Evolutionary conservation across 2,113 vertebrate species (phyloP), one percentile per base, ranked within the genome.

Genomic region (Martes martes): DNA sequence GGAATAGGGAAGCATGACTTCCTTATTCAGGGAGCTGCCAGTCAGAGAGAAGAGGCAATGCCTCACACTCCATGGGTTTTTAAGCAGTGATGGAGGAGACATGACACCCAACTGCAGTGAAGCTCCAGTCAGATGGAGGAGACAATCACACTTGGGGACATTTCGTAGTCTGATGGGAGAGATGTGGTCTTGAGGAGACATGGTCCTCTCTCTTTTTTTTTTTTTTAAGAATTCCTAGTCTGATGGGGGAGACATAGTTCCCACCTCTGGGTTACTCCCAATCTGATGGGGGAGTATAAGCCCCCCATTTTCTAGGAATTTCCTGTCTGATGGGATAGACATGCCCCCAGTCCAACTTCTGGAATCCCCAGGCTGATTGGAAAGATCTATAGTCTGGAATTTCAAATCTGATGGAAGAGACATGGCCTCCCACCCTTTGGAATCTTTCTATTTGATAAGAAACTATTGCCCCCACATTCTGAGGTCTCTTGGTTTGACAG

Each of bases 221-320:
- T 73, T 83, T 59, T 81, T 78, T 81, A 1, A 88, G 78, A 93
- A 59, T 95, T 95, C 95, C 94, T 94, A 90, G 87, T 85, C 90
- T 95, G 95, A 88, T 85, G 97, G 97, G 24, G 96, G 92, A 97
- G 92, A 93, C 89, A 24, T 59, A 7, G n/a, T 80, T 45, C n/a
- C 83, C 23, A 45, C 69, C 13, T 92, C 78, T 82, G 79, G 15
- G 26, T 69, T 79, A 79, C 95, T 96, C 78, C 95, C 83, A 55
- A 86, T 96, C 97, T 96, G 96, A 96, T 86, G 89, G 95, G 79
- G 96, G 96, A 98, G 96, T 96, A 84, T 7, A 50, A 52, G 26
- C 7, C 71, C 33, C 57, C 36, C 45, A n/a, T 45, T 85, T 81
- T 85, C 85, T 89, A 93, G 87, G 83, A 87, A 83, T 87, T 91